Evolutionary conservation across 1,140 invertebrate genomes (phyloP).

Genomic region (Radopholus similis): DNA sequence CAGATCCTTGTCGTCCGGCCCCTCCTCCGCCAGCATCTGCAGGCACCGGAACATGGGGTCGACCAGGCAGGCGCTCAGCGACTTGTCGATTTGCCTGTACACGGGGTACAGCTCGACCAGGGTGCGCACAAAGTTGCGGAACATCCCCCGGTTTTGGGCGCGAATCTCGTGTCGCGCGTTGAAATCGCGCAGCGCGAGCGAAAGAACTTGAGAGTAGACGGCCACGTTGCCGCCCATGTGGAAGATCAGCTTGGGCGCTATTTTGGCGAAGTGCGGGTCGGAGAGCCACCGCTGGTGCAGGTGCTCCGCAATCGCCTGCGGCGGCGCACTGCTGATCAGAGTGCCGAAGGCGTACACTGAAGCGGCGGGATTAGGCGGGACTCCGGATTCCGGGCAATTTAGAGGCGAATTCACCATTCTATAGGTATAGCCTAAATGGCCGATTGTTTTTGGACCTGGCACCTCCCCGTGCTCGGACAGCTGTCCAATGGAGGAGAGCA

Average conservation of each 20-base stretch:
- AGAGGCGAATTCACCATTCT: not conserved
- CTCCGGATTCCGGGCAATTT: not conserved
- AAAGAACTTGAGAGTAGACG: conserved; percentile 27
- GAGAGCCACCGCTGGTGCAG: conserved; percentile 31
- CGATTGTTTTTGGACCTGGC: conserved; percentile 10
- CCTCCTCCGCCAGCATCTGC: conserved; percentile 16
- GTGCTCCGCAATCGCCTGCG: conserved; percentile 25
- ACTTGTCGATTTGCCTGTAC: conserved; percentile 34
- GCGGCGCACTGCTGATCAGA: conserved; percentile 24
- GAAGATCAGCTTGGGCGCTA: conserved; percentile 22
- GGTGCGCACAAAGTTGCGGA: conserved; percentile 24
- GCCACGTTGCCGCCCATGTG: conserved; percentile 26
- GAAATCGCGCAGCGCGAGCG: conserved; percentile 21
- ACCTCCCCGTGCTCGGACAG: conserved; percentile 23
- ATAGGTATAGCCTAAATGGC: not conserved
- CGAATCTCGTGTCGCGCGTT: conserved; percentile 25
- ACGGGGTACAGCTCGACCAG: conserved; percentile 27
- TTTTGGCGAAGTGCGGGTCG: conserved; percentile 28
- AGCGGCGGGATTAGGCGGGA: not conserved
- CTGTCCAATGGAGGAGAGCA: conserved; percentile 23
- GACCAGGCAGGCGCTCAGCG: conserved; percentile 24
- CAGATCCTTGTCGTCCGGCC: conserved; percentile 26
- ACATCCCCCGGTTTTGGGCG: conserved; percentile 21
- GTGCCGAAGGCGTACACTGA: conserved; percentile 25
- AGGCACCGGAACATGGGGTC: conserved; percentile 27